Percentiles rank a stretch among this genome's conserved stretches.
Conservation (phyloP, 53 echinoderm and acorn worm species). For the Arbacia lixula region DNA sequence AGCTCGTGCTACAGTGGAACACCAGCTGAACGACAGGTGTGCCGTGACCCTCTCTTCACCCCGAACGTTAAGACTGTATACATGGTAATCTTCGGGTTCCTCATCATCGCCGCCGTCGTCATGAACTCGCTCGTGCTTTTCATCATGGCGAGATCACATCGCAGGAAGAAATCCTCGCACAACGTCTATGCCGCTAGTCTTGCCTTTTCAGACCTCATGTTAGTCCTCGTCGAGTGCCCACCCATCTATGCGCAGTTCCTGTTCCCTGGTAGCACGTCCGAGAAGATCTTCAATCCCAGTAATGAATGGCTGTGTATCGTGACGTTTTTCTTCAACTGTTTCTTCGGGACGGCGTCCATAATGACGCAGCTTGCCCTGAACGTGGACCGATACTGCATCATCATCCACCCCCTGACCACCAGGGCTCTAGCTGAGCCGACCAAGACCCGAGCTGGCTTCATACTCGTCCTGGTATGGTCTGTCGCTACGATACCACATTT, state of each 20-base stretch:
- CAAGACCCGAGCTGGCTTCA: conserved; percentile 71
- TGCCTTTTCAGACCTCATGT: conserved; percentile 82
- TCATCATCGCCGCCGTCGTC: conserved; percentile 40
- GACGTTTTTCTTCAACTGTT: conserved; percentile 76
- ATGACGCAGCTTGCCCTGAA: conserved; percentile 89
- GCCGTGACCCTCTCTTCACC: conserved; percentile 24
- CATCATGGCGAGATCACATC: conserved; percentile 30
- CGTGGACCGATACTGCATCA: conserved; percentile 84
- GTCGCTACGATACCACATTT: conserved; percentile 74
- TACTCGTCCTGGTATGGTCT: conserved; percentile 82
- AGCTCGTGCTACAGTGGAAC: conserved; percentile 14
- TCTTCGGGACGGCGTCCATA: conserved; percentile 88
- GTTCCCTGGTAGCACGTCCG: conserved; percentile 54
- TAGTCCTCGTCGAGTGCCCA: conserved; percentile 77
- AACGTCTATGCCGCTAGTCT: conserved; percentile 85
- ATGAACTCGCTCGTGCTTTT: conserved; percentile 39
- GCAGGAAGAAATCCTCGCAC: conserved; percentile 48
- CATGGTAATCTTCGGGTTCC: conserved; percentile 23
- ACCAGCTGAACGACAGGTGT: conserved; percentile 21
- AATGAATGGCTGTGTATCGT: conserved; percentile 54
- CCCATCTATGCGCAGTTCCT: conserved; percentile 73
- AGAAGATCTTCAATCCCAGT: conserved; percentile 43
- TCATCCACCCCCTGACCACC: conserved; percentile 81
- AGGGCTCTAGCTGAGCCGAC: conserved; percentile 68
- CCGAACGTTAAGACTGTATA: conserved; percentile 6